Evolutionary conservation across 2,797 vertebrate genomes (phyloP).

Genomic region (Novumbra hubbsi): DNA sequence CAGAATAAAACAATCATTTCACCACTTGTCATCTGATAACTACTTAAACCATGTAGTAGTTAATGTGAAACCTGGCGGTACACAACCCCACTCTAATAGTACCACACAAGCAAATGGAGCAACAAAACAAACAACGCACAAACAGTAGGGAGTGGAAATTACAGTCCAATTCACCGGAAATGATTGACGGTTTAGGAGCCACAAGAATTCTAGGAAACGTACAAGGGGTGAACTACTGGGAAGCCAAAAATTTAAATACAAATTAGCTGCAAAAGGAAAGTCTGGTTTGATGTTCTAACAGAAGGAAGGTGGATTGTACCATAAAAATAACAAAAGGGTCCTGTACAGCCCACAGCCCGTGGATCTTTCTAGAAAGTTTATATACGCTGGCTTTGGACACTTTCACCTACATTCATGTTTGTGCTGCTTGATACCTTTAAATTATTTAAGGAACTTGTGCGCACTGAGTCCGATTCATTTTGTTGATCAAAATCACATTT

Average conservation of each 20-base stretch:
- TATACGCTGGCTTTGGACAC: constrained; percentile 56
- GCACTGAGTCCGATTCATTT: constrained; percentile 58
- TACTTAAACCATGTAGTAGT: constrained; percentile 67
- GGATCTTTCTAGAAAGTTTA: constrained; percentile 35
- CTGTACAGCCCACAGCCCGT: constrained; percentile 17
- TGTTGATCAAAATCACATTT: not conserved
- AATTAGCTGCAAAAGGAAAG: constrained; percentile 57
- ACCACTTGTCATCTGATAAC: constrained; percentile 57
- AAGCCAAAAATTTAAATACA: constrained; percentile 42
- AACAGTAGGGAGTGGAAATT: constrained; percentile 39
- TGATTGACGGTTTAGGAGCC: constrained; percentile 42
- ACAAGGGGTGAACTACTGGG: constrained; percentile 62
- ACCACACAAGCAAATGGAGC: constrained; percentile 70
- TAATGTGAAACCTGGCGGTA: constrained; percentile 46
- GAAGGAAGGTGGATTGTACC: constrained; percentile 75
- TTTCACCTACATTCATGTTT: constrained; percentile 67
- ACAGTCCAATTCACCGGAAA: constrained; percentile 62
- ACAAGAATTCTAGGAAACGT: constrained; percentile 57
- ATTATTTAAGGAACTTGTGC: constrained; percentile 47
- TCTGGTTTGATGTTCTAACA: constrained; percentile 50
- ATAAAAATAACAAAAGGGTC: not conserved
- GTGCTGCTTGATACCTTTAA: constrained; percentile 58
- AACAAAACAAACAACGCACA: no score
- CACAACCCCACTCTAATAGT: constrained; percentile 41
- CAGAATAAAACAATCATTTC: constrained; percentile 49